Evolutionary conservation across 2,888 invertebrate species (phyloP).

Genomic region (Lochmaea crataegi): DNA sequence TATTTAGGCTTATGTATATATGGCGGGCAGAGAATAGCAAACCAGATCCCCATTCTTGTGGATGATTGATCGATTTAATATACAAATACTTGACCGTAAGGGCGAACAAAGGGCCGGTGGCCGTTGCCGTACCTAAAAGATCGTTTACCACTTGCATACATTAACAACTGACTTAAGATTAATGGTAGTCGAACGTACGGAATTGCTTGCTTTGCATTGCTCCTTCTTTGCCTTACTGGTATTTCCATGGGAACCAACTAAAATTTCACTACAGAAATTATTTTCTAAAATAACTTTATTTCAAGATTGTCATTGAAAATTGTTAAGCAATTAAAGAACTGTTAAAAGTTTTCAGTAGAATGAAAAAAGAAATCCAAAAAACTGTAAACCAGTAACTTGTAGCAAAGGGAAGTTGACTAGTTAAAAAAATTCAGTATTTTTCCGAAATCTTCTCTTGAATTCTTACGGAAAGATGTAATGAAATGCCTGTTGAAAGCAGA

Average conservation of each 20-base stretch:
- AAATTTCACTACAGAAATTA: conserved; percentile 39
- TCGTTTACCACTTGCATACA: conserved; percentile 66
- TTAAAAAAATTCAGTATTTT: neutral
- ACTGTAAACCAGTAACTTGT: neutral
- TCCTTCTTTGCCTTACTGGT: conserved; percentile 44
- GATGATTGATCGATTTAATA: conserved; percentile 67
- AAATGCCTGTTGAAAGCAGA: too few species aligned
- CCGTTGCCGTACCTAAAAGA: conserved; percentile 63
- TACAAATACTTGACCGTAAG: conserved; percentile 67
- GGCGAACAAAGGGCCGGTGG: conserved; percentile 63
- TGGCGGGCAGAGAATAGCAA: conserved; percentile 54
- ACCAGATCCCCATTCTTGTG: conserved; percentile 61
- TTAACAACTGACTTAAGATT: conserved; percentile 65
- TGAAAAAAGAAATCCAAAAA: neutral
- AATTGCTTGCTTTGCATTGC: conserved; percentile 50
- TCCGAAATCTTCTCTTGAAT: too few species aligned
- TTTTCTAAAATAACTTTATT: neutral
- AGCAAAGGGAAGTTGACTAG: too few species aligned
- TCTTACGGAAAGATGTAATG: too few species aligned
- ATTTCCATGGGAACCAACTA: conserved; percentile 58
- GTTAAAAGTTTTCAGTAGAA: neutral
- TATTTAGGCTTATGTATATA: conserved; percentile 60
- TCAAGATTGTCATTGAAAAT: neutral
- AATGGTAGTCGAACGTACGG: conserved; percentile 59
- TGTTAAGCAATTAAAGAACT: neutral